Evolutionary conservation across 2,888 invertebrate species (phyloP).

Genomic region (Eupithecia insigniata): DNA sequence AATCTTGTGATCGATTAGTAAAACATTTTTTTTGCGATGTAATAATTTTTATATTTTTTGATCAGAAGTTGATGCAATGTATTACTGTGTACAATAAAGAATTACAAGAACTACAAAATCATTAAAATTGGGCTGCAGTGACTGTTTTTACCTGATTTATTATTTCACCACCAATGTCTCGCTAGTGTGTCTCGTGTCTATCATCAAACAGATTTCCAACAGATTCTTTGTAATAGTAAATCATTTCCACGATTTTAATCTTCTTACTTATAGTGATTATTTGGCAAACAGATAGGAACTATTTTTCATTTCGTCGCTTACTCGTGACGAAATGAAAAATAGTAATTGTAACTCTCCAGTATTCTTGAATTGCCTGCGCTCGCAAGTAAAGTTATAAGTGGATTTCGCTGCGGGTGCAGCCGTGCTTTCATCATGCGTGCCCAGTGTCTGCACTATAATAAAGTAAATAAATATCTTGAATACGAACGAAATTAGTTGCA

Average conservation of each 20-base stretch:
- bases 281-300: background rate
- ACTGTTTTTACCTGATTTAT: background rate
- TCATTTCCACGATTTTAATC: background rate
- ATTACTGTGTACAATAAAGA: too few species aligned
- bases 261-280: background rate
- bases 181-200: background rate
- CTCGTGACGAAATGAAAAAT: constrained; percentile 22
- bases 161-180: background rate
- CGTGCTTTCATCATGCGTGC: constrained; percentile 21
- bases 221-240: background rate
- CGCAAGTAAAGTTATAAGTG: constrained; percentile 31
- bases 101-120: too few species aligned
- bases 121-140: background rate
- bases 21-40: constrained; percentile 9
- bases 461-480: background rate
- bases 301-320: too few species aligned
- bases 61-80: too few species aligned
- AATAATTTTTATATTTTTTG: too few species aligned
- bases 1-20: constrained; percentile 58
- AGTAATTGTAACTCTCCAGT: constrained; percentile 14
- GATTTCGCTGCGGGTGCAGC: constrained; percentile 20
- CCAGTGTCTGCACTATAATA: background rate
- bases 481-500: background rate
- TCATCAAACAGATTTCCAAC: background rate
- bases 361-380: constrained; percentile 25